Percentiles rank a stretch among this genome's conserved stretches.
phyloP scores from a whole-genome alignment of 2,797 vertebrate genomes.

The Calcarius lapponicus region DNA sequence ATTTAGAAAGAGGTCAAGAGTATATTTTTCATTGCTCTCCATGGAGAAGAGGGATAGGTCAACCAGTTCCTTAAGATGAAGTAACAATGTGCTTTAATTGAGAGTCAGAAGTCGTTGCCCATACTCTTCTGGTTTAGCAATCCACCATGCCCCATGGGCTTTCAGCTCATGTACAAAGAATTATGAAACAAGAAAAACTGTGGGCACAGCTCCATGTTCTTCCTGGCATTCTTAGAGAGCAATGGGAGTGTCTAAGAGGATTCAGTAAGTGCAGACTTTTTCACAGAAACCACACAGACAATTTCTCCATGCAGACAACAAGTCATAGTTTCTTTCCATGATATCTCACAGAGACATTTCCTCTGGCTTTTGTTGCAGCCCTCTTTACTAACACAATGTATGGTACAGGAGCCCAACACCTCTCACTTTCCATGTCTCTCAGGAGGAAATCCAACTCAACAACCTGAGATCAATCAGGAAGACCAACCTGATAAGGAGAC shows the following conservation, averaged over 20 bases:
- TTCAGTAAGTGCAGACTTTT: neutral
- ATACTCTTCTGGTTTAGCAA: neutral
- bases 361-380: neutral
- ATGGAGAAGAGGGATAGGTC: neutral
- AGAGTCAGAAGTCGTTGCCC: neutral
- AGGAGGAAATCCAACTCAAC: neutral
- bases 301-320: neutral
- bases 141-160: neutral
- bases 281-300: neutral
- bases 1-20: neutral
- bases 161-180: neutral
- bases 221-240: conserved; percentile 26
- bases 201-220: neutral
- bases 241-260: neutral
- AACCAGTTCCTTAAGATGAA: neutral
- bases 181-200: neutral
- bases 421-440: neutral
- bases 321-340: neutral
- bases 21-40: neutral
- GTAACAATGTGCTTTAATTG: neutral
- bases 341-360: neutral
- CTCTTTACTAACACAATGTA: neutral
- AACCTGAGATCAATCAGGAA: neutral
- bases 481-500: fast-evolving
- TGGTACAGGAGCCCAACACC: neutral